phyloP scores from a whole-genome alignment of 2,113 vertebrate species.

The Vombatus ursinus region DNA sequence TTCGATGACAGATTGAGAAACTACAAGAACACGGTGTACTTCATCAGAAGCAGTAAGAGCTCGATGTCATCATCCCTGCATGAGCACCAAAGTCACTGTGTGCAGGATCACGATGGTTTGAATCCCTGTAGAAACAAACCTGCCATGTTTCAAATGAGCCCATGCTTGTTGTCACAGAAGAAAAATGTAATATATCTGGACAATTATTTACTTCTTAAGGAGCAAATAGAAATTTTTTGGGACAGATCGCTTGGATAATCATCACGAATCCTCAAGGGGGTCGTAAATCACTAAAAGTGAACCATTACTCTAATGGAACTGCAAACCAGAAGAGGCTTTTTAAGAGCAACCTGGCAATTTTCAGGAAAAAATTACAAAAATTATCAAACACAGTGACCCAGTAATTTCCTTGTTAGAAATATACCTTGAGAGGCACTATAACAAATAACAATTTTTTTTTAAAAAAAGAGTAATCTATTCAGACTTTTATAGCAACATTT shows the following conservation, averaged over 20 bases:
- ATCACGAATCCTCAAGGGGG: neutral
- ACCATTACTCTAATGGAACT: neutral
- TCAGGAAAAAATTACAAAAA: neutral
- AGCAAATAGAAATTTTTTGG: neutral
- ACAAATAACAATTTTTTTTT: neutral
- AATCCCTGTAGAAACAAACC: neutral
- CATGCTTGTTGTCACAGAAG: neutral
- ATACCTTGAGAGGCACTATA: neutral
- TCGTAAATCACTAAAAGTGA: neutral
- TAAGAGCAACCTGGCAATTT: neutral
- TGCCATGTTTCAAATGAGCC: neutral
- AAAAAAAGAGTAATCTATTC: neutral
- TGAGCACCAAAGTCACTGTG: neutral
- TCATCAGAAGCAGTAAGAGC: neutral
- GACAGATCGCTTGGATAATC: neutral
- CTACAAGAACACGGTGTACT: neutral
- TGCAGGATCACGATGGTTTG: neutral
- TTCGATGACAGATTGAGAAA: neutral
- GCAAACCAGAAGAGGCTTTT: neutral
- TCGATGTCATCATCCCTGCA: neutral
- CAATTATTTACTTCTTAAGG: neutral
- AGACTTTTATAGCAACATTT: neutral
- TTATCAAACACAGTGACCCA: neutral
- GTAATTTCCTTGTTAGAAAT: neutral
- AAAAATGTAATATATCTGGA: neutral